These are phyloP conservation scores for Hemichromis elongatus DNA, from an alignment of 2,113 vertebrate genomes.

Conservation along the genomic window DNA sequence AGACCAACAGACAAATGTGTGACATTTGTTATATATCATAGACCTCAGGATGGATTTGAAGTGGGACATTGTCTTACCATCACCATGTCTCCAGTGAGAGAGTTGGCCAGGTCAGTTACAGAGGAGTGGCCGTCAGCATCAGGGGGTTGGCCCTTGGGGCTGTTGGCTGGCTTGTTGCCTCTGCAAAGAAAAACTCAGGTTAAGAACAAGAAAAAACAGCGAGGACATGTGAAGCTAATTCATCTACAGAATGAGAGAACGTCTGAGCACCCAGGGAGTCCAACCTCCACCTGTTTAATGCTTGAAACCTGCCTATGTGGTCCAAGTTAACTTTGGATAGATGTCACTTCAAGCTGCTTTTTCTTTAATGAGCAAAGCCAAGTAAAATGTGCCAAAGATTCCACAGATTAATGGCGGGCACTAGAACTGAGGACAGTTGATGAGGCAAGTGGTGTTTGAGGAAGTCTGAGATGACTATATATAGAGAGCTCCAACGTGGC, in stretches of 20 bases:
- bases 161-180: constrained; percentile 82
- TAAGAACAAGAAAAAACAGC: constrained; percentile 3
- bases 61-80: constrained; percentile 80
- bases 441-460: constrained; percentile 40
- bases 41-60: background rate
- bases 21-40: background rate
- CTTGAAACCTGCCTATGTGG: constrained; percentile 24
- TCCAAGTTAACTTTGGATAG: constrained; percentile 54
- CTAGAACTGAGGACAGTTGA: constrained; percentile 53
- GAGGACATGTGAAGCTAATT: constrained; percentile 13
- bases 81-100: constrained; percentile 96
- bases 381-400: constrained; percentile 49
- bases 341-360: constrained; percentile 49
- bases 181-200: constrained; percentile 73
- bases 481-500: constrained; percentile 45
- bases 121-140: constrained; percentile 91
- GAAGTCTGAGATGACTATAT: constrained; percentile 45
- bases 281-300: constrained; percentile 51
- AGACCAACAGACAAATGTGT: background rate
- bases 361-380: constrained; percentile 32
- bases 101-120: constrained; percentile 93
- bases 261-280: constrained; percentile 46
- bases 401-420: constrained; percentile 28
- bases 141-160: constrained; percentile 82
- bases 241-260: constrained; percentile 42